Evolutionary conservation across 2,113 vertebrate genomes (phyloP), one percentile per base, ranked within the genome.

Genomic region (Sphyrna mokarran): DNA sequence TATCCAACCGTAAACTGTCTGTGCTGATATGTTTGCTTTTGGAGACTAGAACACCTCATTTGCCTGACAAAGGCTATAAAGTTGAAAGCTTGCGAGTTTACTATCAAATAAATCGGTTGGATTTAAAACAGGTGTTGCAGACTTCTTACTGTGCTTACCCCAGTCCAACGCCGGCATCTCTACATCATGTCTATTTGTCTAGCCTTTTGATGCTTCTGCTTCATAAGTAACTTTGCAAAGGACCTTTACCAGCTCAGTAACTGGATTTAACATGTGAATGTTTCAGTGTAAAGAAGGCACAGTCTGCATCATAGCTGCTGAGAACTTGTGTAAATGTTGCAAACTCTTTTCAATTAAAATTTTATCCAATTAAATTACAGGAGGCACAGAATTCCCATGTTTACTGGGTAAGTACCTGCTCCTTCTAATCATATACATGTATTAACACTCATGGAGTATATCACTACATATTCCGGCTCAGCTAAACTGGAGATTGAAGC

Each of bases 351-450:
- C 40, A 72, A 0, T 72, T 7, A 95, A 61, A 61, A 48, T 95
- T 43, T 76, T 76, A 40, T 14, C 23, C 20, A 29, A 48, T 95
- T 72, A 48, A 72, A 97, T 96, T 96, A 96, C 97, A 99, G 99
- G 99, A 99, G 97, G 99, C 99, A 96, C 99, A 99, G 97, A 99
- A 99, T 97, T 99, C 99, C 58, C 99, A 99, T 0, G 99, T 99
- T 69, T 99, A 99, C 96, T 99, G 99, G 99, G 99, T 99, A 97
- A 99, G 99, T 98, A 97, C 96, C 48, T 96, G 86, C 96, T 23
- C 61, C 37, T 5, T 68, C n/a, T 93, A 22, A n/a, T 37, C 8
- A 22, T 37, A 66, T 37, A 63, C 1, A 7, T 37, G 5, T 37
- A n/a, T 37, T 66, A 20, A 93, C 37, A 7, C 16, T 86, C 91